A percentile compares a stretch with the other conserved stretches of the same genome.
Evolutionary conservation across 2,797 vertebrate species (phyloP).

Genomic region (Bradypus variegatus): DNA sequence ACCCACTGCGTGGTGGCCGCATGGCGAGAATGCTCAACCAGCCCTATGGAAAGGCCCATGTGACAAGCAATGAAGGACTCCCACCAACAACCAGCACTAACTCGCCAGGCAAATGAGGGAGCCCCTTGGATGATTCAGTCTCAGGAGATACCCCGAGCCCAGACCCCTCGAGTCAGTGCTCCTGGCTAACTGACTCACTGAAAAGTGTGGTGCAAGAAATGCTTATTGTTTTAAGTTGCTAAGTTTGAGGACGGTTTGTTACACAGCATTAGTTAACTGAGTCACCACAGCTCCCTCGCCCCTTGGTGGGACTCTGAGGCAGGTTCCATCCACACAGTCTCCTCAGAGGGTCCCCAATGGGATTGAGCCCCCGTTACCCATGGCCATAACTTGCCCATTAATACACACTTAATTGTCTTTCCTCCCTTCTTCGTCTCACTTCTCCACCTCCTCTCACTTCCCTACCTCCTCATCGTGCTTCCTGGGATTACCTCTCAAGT

Average conservation of each 20-base stretch:
- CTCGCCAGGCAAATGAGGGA: neutral
- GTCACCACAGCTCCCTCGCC: neutral
- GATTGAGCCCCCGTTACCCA: neutral
- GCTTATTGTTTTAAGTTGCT: neutral
- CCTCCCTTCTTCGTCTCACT: neutral
- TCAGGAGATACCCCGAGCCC: neutral
- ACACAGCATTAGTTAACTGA: neutral
- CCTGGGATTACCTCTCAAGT: neutral
- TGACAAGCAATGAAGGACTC: neutral
- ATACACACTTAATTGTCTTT: neutral
- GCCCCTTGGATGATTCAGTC: neutral
- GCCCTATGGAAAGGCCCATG: neutral
- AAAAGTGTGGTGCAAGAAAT: neutral
- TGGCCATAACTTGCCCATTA: neutral
- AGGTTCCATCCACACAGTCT: neutral
- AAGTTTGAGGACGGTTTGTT: neutral
- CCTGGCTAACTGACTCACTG: neutral
- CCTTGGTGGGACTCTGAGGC: neutral
- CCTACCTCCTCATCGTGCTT: neutral
- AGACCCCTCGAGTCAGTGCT: neutral
- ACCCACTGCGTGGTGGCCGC: neutral
- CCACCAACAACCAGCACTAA: neutral
- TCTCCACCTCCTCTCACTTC: neutral
- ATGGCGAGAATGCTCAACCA: neutral
- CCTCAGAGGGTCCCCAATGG: neutral